These are phyloP conservation scores for Trichoplusia ni DNA, from an alignment of 1,140 invertebrate genomes.

Conservation along the genomic window DNA sequence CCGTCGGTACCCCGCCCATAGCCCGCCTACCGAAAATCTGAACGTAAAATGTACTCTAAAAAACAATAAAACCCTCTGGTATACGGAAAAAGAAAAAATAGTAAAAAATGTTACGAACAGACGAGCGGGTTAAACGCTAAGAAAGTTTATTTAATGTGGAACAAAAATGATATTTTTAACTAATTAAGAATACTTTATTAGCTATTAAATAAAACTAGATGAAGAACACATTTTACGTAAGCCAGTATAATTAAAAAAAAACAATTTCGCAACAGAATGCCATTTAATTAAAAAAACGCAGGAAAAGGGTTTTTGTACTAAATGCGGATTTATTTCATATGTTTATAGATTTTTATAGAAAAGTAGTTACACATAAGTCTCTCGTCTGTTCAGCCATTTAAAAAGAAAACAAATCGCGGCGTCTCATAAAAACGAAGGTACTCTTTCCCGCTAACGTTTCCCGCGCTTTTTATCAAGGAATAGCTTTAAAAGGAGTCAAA, in stretches of 20 bases:
- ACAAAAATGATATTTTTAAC: no score
- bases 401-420: slow-evolving; percentile 25
- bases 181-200: not conserved
- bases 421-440: not conserved
- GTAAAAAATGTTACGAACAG: slow-evolving; percentile 3
- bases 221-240: no score
- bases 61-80: slow-evolving; percentile 69
- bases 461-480: slow-evolving; percentile 32
- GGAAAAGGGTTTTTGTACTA: no score
- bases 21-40: slow-evolving; percentile 74
- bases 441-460: slow-evolving; percentile 24
- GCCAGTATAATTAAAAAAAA: no score
- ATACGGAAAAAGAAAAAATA: slow-evolving; percentile 11
- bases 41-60: slow-evolving; percentile 64
- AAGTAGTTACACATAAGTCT: slow-evolving; percentile 27
- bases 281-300: no score
- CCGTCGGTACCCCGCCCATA: slow-evolving; percentile 56
- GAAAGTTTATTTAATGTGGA: slow-evolving; percentile 9
- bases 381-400: slow-evolving; percentile 32
- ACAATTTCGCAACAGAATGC: no score
- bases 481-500: slow-evolving; percentile 57
- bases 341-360: no score
- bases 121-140: slow-evolving; percentile 6
- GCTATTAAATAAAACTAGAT: no score
- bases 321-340: no score